A percentile compares a stretch with the other conserved stretches of the same genome.
phyloP scores from a whole-genome alignment of 1,140 invertebrate species.

The Brachystomella parvula region DNA sequence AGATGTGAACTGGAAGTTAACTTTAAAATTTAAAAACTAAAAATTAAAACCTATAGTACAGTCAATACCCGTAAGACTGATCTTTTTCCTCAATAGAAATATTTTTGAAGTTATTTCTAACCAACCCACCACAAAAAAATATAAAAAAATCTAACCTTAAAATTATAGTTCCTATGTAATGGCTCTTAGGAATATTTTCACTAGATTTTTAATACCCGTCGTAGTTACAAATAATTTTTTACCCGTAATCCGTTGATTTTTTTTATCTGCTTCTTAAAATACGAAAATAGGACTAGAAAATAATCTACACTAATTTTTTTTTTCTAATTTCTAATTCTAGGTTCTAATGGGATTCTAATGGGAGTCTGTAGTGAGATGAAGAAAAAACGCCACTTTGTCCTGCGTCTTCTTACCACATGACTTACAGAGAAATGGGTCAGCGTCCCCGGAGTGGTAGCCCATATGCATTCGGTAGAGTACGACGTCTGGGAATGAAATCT shows the following conservation, averaged over 20 bases:
- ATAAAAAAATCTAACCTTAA: background rate
- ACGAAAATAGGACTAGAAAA: background rate
- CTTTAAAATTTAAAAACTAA: background rate
- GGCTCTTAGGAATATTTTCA: too few species aligned
- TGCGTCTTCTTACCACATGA: conserved; percentile 76
- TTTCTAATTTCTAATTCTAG: background rate
- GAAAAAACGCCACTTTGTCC: conserved; percentile 79
- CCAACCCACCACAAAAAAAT: background rate
- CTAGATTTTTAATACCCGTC: conserved; percentile 1
- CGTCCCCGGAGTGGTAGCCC: conserved; percentile 78
- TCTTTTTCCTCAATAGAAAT: too few species aligned
- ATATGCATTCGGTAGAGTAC: conserved; percentile 92
- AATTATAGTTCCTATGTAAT: background rate
- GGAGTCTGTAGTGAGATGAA: conserved; percentile 77
- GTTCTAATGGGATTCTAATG: conserved; percentile 48
- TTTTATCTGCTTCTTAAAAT: background rate
- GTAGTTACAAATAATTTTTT: background rate
- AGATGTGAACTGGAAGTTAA: too few species aligned
- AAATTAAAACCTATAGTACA: background rate
- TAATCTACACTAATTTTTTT: background rate
- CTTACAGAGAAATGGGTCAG: conserved; percentile 88
- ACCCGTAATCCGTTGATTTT: background rate
- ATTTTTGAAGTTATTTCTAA: background rate
- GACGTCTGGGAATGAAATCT: conserved; percentile 79
- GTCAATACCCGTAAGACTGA: conserved; percentile 11